Conservation (phyloP, 2,113 vertebrate genomes). For the Arenaria interpres region DNA sequence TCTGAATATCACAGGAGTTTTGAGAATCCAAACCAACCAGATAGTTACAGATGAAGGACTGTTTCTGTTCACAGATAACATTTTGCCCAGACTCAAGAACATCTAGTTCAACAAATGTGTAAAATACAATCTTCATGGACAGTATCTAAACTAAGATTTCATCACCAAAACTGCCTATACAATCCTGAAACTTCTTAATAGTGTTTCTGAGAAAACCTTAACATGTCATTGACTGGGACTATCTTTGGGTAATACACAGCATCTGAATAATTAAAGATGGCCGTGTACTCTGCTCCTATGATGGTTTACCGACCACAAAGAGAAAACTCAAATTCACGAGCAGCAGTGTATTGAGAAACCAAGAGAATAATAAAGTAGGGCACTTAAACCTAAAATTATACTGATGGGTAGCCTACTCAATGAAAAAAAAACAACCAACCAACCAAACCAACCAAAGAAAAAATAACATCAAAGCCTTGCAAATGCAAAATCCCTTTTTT, state of each 20-base stretch:
- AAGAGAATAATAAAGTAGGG: neutral
- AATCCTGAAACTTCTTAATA: neutral
- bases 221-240: neutral
- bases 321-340: neutral
- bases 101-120: neutral
- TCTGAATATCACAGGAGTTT: neutral
- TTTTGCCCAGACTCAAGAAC: neutral
- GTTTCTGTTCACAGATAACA: neutral
- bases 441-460: neutral
- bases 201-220: neutral
- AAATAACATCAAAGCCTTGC: neutral
- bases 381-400: neutral
- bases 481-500: neutral
- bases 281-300: neutral
- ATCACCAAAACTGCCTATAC: neutral
- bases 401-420: neutral
- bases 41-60: neutral
- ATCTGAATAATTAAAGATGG: neutral
- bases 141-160: neutral
- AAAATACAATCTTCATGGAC: accelerated
- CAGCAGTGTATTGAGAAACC: neutral
- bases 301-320: neutral
- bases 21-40: neutral
- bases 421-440: neutral
- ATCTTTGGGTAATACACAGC: neutral